A percentile compares a stretch with the other conserved stretches of the same genome.
Conservation (phyloP, 2,888 invertebrate genomes). For the Synergus umbraculus region DNA sequence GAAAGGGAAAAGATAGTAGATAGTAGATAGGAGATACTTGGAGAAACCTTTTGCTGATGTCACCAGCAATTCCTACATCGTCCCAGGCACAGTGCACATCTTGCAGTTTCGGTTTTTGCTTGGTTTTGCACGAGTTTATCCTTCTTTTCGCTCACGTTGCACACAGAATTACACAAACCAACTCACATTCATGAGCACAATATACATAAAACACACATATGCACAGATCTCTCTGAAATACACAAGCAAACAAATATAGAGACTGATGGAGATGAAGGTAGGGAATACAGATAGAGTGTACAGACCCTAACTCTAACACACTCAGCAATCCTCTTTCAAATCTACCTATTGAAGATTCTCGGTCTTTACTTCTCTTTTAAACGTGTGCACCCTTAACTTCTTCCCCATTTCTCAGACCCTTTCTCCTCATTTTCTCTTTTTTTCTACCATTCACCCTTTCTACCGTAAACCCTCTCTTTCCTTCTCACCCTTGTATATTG, state of each 20-base stretch:
- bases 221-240: conserved; percentile 1
- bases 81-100: conserved; percentile 62
- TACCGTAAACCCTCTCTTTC: conserved; percentile 51
- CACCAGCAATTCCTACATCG: conserved; percentile 67
- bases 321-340: conserved; percentile 26
- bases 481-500: conserved; percentile 72
- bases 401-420: conserved; percentile 49
- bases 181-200: conserved; percentile 36
- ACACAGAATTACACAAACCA: conserved; percentile 38
- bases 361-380: conserved; percentile 42
- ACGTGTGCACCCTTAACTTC: conserved; percentile 42
- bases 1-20: conserved; percentile 43
- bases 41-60: conserved; percentile 70
- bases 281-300: neutral
- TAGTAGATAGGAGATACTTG: conserved; percentile 47
- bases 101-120: conserved; percentile 68
- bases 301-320: conserved; percentile 18
- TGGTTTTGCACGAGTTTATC: conserved; percentile 48
- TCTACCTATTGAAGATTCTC: conserved; percentile 41
- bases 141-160: conserved; percentile 51
- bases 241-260: neutral
- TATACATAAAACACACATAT: conserved; percentile 45
- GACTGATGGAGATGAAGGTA: conserved; percentile 34
- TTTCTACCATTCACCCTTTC: conserved; percentile 57
- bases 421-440: conserved; percentile 62